Conservation (phyloP, 2,113 vertebrate genomes). For the Lucifuga dentata region DNA sequence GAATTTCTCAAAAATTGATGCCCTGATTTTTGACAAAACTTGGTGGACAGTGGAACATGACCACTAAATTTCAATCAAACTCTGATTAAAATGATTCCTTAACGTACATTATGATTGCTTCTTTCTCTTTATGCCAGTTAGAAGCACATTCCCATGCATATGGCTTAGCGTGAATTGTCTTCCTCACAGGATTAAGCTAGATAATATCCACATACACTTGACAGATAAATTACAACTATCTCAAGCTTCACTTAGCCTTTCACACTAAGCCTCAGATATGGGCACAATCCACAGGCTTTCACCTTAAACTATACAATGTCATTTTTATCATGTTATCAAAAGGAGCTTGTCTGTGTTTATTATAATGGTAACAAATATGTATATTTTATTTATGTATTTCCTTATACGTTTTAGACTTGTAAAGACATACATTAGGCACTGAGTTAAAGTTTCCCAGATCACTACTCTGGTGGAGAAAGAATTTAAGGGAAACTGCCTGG, state of each 20-base stretch:
- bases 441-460: slow-evolving; percentile 7
- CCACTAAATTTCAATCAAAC: too few relatives aligned
- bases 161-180: slow-evolving; percentile 8
- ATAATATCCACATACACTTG: slow-evolving; percentile 9
- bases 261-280: not conserved
- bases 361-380: not conserved
- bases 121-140: too few relatives aligned
- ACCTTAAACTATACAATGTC: not conserved
- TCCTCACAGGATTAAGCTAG: slow-evolving; percentile 15
- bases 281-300: not conserved
- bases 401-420: not conserved
- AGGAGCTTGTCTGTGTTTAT: not conserved
- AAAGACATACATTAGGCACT: not conserved
- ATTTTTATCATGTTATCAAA: not conserved
- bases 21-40: too few relatives aligned
- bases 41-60: too few relatives aligned
- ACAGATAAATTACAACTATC: slow-evolving; percentile 7
- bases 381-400: too few relatives aligned
- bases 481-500: not conserved
- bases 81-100: too few relatives aligned
- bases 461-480: not conserved
- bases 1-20: too few relatives aligned
- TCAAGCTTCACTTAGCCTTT: slow-evolving; percentile 4
- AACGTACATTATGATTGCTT: too few relatives aligned
- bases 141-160: not conserved